These are phyloP conservation scores for Hiodon alosoides DNA, from an alignment of 2,113 vertebrate genomes.

Conservation along the genomic window DNA sequence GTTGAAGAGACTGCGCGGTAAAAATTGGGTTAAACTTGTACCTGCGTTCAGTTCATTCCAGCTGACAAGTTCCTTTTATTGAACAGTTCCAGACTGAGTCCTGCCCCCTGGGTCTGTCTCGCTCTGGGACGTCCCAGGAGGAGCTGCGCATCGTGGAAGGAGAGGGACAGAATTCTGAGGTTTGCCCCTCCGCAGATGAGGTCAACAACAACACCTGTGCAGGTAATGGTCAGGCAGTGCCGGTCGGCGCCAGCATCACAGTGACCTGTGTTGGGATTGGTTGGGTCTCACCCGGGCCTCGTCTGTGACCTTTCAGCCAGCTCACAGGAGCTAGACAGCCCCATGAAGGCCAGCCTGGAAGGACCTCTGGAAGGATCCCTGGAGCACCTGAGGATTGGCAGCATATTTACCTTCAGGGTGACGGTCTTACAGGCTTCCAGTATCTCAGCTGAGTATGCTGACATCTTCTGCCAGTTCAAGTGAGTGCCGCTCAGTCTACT, in stretches of 20 bases:
- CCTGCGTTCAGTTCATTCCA: background rate
- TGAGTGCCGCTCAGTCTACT: slow-evolving; percentile 39
- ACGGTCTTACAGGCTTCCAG: slow-evolving; percentile 93
- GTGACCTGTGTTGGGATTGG: background rate
- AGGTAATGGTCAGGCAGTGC: slow-evolving; percentile 51
- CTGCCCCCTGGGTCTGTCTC: slow-evolving; percentile 74
- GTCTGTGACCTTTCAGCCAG: slow-evolving; percentile 45
- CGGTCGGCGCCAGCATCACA: slow-evolving; percentile 13
- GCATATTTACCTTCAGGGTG: slow-evolving; percentile 90
- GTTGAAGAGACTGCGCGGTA: background rate
- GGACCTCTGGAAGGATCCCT: slow-evolving; percentile 59
- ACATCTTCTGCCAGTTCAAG: slow-evolving; percentile 99
- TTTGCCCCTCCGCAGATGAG: slow-evolving; percentile 79
- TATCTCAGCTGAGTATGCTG: slow-evolving; percentile 91
- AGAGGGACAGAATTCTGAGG: slow-evolving; percentile 79
- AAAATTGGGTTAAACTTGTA: background rate
- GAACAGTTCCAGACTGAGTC: slow-evolving; percentile 87
- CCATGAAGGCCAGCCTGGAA: slow-evolving; percentile 64
- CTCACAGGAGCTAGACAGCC: slow-evolving; percentile 71
- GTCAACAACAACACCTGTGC: slow-evolving; percentile 96
- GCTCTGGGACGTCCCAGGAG: slow-evolving; percentile 82
- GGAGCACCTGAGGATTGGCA: slow-evolving; percentile 83
- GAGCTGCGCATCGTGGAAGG: slow-evolving; percentile 92
- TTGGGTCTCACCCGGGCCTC: background rate
- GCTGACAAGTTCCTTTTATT: background rate